phyloP scores from a whole-genome alignment of 2,797 vertebrate genomes.

The Stomatorhinus walkeri region DNA sequence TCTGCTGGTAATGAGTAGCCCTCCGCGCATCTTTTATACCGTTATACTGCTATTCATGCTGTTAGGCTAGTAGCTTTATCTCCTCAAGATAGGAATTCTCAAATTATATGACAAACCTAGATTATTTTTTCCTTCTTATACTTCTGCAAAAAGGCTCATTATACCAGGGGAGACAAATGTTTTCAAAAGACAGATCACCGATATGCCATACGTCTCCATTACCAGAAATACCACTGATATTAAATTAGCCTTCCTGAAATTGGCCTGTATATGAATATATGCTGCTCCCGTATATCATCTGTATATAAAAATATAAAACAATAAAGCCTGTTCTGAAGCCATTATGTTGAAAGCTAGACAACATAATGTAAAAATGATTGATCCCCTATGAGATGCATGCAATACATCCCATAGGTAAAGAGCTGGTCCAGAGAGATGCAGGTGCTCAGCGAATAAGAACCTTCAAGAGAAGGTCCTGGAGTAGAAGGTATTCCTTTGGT shows the following conservation, averaged over 20 bases:
- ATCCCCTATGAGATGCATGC: not conserved
- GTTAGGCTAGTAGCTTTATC: not conserved
- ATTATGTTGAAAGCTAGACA: not conserved
- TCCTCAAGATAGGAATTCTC: not conserved
- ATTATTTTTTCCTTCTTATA: not conserved
- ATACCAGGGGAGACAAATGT: not conserved
- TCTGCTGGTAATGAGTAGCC: not conserved
- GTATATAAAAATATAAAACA: not conserved
- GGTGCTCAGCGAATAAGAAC: not conserved
- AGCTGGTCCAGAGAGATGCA: not conserved
- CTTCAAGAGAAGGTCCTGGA: not conserved
- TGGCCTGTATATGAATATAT: not conserved
- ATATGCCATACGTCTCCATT: not conserved
- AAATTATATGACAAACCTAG: slow-evolving; percentile 14
- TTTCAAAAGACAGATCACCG: not conserved
- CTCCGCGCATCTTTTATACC: not conserved
- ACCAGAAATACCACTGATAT: not conserved
- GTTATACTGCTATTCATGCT: not conserved
- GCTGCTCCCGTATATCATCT: not conserved
- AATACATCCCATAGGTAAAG: not conserved
- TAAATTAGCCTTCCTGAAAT: not conserved
- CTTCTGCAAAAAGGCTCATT: not conserved
- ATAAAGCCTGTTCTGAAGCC: not conserved
- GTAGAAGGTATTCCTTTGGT: not conserved
- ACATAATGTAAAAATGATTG: not conserved